Conservation (phyloP, 2,888 invertebrate genomes). For the Arenicola marina region DNA sequence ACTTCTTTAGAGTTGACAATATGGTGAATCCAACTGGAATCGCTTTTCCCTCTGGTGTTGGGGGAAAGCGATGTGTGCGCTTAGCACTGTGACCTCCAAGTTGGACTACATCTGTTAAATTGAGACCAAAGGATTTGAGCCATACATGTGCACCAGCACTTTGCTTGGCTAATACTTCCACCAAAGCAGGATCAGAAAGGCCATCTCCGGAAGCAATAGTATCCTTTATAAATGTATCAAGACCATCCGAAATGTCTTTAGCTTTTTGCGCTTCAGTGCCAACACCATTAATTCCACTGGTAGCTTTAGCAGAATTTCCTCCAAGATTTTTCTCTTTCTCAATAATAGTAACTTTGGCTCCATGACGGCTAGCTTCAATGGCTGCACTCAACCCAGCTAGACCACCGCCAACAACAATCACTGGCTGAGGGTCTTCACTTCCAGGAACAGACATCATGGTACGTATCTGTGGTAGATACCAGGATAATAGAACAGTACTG, state of each 20-base stretch:
- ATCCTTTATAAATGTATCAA: conserved; percentile 19
- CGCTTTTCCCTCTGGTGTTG: conserved; percentile 29
- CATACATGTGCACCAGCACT: conserved; percentile 27
- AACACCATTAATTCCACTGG: conserved; percentile 33
- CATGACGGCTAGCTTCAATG: conserved; percentile 28
- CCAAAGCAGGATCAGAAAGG: conserved; percentile 20
- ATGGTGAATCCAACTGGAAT: conserved; percentile 35
- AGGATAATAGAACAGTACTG: too few relatives aligned
- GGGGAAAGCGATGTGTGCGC: conserved; percentile 31
- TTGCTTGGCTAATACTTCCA: conserved; percentile 21
- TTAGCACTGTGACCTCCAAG: conserved; percentile 30
- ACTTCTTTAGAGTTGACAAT: conserved; percentile 23
- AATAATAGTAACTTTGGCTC: conserved; percentile 28
- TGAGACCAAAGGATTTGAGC: conserved; percentile 20
- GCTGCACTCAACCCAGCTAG: conserved; percentile 30
- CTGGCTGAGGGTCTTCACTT: background rate
- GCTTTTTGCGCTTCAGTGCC: conserved; percentile 22
- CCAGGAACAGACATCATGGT: background rate
- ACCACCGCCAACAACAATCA: conserved; percentile 34
- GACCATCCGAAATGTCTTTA: conserved; percentile 19
- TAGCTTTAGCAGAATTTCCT: conserved; percentile 35
- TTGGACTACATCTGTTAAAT: conserved; percentile 29
- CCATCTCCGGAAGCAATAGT: conserved; percentile 23
- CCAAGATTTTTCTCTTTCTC: conserved; percentile 30
- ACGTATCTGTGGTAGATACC: conserved; percentile 1